Base-by-base conservation (phyloP, 2,113 vertebrate genomes). In the Parotia lawesii region DNA sequence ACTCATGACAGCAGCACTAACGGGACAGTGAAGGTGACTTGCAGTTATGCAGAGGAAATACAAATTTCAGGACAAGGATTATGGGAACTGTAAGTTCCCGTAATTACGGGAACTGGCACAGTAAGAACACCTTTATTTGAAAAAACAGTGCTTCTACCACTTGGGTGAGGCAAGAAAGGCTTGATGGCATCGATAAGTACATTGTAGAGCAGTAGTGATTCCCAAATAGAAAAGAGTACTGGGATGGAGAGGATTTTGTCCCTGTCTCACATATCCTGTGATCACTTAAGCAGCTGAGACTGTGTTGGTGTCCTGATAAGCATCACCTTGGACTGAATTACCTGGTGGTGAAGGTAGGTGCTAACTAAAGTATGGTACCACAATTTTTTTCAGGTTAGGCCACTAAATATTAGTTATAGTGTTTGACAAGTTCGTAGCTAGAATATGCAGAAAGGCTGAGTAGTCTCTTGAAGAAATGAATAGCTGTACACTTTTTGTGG, bases 181-280 rank as follows among this genome's bases (percentile, higher is more conserved):
- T 25, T 56, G 44, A 20, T 64, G 27, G 22, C 27, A 51, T 38
- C 38, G 38, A 1, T 50, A 33, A 58, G 33, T 15, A 29, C 10
- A 11, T 29, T 31, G 33, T 47, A 54, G 11, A 58, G 61, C 13
- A 66, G 19, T 48, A 45, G 50, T 5, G 2, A 66, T 42, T 87
- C 29, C 51, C 38, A 74, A 31, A 33, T 7, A 65, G 33, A 29
- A 85, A n/a, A 74, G 7, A 10, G 13, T n/a, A 21, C 6, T n/a
- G 33, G 12, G 22, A 35, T 22, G 18, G n/a, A 61, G 23, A 27
- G 42, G 51, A 18, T 84, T 87, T 35, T 58, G 53, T 62, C 11
- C 0, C 33, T n/a, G 19, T 29, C 33, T 61, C 11, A 20, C 4
- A 0, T 19, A 14, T 27, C 5, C 27, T 21, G 23, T 66, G 37